Evolutionary conservation across 1,140 invertebrate species (phyloP).

Genomic region (Zaprionus ghesquierei): DNA sequence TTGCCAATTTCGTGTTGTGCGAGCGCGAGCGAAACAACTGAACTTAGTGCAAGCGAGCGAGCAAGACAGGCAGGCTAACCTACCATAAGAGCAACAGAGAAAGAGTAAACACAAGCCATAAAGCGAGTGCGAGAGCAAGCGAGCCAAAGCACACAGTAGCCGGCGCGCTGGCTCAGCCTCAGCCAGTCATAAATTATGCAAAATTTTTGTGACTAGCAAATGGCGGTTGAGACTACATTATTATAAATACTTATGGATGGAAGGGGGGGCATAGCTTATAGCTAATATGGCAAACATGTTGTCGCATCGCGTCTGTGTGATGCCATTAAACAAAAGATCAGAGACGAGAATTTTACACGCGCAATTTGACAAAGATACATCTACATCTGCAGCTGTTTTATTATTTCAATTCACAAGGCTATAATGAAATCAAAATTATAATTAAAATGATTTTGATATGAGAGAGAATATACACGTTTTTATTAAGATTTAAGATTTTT

Average conservation of each 20-base stretch:
- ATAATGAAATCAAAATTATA: neutral
- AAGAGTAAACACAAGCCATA: neutral
- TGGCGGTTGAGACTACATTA: constrained; percentile 60
- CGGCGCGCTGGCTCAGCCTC: constrained; percentile 23
- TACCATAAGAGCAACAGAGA: neutral
- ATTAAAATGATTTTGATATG: neutral
- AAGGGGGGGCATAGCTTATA: neutral
- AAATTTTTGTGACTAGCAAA: constrained; percentile 72
- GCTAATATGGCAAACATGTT: neutral
- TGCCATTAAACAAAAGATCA: no score
- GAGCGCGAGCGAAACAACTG: constrained; percentile 29
- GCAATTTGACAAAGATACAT: neutral
- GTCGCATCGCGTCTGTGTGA: no score
- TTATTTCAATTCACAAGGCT: neutral
- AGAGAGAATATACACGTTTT: neutral
- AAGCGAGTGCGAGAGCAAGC: constrained; percentile 6
- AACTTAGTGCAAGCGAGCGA: constrained; percentile 20
- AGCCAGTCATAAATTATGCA: constrained; percentile 79
- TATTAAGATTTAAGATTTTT: neutral
- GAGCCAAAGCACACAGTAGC: no score
- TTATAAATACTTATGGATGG: constrained; percentile 47
- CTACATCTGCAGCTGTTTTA: neutral
- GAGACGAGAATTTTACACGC: neutral
- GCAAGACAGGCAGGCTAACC: constrained; percentile 13
- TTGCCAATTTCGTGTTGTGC: neutral